Evolutionary conservation across 2,113 vertebrate genomes (phyloP), one percentile per base, ranked within the genome.

Genomic region (Mobula hypostoma): DNA sequence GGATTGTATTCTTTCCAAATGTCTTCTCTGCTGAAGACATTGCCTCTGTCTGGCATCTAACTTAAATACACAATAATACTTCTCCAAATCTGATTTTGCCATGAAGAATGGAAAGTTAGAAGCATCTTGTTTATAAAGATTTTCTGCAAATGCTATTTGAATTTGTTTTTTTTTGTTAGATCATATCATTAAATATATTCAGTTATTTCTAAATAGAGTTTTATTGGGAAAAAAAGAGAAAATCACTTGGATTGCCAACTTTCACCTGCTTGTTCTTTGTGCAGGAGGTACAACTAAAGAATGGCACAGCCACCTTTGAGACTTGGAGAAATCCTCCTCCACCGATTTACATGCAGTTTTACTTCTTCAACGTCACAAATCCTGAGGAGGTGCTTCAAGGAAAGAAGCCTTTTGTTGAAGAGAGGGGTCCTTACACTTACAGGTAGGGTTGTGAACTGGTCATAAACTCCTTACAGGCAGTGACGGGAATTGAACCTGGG

Each of bases 301-400:
- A 99, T 24, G 98, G 98, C 58, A 98, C 98, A 0, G 97, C 98
- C 24, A 95, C 97, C 94, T 99, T 98, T 94, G 96, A 97, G 93
- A 96, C 97, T 82, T 99, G 99, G 99, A 97, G 98, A 95, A 97
- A 95, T 68, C 98, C 98, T 17, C 97, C 98, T 21, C 97, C 98
- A 24, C 98, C 98, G 0, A 97, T 99, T 94, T 98, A 97, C 95
- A 97, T 98, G 97, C 97, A 99, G 96, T 99, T 97, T 95, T 99
- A 98, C 96, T 99, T 99, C 95, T 99, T 98, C 95, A 99, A 99
- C 0, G 94, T 99, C 94, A 98, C 98, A 94, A 99, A 99, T 29
- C 96, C 97, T 66, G 94, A 97, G 0, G 98, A 97, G 94, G 96
- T 98, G 91, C 95, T 98, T 11, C 19, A 68, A 8, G 99, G 99